Evolutionary conservation across 2,113 vertebrate species (phyloP).

Genomic region (Pristiophorus japonicus): DNA sequence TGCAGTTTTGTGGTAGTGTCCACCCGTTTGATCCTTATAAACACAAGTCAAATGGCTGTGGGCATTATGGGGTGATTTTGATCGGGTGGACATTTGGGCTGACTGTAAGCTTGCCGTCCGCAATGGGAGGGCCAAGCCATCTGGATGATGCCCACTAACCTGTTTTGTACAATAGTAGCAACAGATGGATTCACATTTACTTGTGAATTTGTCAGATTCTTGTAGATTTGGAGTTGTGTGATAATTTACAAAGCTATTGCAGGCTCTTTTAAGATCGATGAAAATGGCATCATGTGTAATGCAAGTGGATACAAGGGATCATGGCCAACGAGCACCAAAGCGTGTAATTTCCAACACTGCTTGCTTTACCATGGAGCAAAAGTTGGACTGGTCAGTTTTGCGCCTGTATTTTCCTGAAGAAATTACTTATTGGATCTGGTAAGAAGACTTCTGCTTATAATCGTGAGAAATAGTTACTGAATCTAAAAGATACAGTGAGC

Average conservation of each 20-base stretch:
- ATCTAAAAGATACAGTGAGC: background rate
- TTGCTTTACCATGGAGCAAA: background rate
- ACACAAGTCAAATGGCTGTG: background rate
- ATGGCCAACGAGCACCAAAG: background rate
- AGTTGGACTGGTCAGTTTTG: background rate
- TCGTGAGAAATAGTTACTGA: background rate
- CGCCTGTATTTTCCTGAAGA: background rate
- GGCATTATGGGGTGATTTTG: background rate
- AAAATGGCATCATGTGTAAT: background rate
- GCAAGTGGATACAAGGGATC: background rate
- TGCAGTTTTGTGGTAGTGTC: background rate
- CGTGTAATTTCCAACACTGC: background rate
- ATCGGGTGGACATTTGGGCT: background rate
- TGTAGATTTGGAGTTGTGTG: background rate
- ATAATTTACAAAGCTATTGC: background rate
- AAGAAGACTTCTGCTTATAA: background rate
- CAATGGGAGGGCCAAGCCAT: background rate
- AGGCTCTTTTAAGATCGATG: background rate
- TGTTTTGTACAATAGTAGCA: background rate
- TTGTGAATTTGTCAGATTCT: background rate
- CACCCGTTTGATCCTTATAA: background rate
- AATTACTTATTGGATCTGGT: background rate
- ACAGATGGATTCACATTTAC: background rate
- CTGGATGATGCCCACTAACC: background rate
- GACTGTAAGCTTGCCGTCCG: background rate